Conservation (phyloP, 2,113 vertebrate genomes). For the Triplophysa dalaica region DNA sequence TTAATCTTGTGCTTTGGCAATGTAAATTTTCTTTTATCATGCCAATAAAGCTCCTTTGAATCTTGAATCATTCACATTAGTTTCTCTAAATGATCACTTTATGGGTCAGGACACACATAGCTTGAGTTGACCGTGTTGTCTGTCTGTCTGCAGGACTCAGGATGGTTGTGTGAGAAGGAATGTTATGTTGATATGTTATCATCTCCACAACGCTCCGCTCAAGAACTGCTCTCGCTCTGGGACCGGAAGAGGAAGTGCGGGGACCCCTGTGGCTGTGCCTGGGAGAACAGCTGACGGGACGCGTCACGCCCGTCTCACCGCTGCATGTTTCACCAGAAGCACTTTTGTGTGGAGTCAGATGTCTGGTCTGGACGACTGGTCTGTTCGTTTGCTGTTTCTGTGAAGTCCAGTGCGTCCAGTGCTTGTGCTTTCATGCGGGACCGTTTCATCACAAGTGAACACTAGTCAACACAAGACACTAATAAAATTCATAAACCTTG, state of each 20-base stretch:
- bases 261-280: conserved; percentile 86
- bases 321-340: not conserved
- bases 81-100: too few species aligned
- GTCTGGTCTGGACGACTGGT: not conserved
- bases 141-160: conserved; percentile 77
- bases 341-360: not conserved
- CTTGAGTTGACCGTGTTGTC: not conserved
- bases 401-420: not conserved
- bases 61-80: too few species aligned
- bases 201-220: conserved; percentile 88
- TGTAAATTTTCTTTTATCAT: too few species aligned
- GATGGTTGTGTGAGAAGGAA: conserved; percentile 94
- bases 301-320: not conserved
- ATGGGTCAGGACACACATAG: too few species aligned
- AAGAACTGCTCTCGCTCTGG: conserved; percentile 86
- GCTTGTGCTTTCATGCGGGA: too few species aligned
- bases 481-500: too few species aligned
- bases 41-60: too few species aligned
- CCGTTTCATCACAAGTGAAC: too few species aligned
- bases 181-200: conserved; percentile 92
- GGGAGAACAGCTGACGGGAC: conserved; percentile 50
- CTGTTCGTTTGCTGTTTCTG: not conserved
- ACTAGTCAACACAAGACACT: too few species aligned
- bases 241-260: conserved; percentile 80
- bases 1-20: too few species aligned